These are phyloP conservation scores for Ennomos quercinarius DNA, from an alignment of 2,888 invertebrate species.

Conservation along the genomic window DNA sequence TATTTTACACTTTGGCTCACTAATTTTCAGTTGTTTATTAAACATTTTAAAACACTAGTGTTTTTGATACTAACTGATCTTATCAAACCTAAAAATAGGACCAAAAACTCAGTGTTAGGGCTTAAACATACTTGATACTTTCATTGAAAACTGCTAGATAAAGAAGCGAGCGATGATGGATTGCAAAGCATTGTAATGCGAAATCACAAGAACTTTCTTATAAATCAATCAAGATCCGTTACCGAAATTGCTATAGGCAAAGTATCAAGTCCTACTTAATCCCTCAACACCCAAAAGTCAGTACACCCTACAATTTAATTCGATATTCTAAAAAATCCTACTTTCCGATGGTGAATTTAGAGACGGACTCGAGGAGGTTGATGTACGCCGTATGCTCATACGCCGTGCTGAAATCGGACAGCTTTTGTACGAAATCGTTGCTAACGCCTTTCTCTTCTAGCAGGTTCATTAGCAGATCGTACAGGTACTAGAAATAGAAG, in stretches of 20 bases:
- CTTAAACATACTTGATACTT: no score
- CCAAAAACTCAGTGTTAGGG: no score
- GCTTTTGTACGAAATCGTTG: constrained; percentile 95
- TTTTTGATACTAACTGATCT: no score
- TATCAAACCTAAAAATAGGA: no score
- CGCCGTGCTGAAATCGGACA: constrained; percentile 94
- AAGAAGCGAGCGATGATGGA: not conserved
- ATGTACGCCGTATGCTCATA: constrained; percentile 98
- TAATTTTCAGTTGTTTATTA: constrained; percentile 12
- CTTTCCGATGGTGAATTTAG: constrained; percentile 92
- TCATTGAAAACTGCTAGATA: no score
- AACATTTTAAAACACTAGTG: no score
- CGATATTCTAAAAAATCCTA: constrained; percentile 43
- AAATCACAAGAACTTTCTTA: no score
- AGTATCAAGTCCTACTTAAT: not conserved
- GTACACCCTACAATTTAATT: not conserved
- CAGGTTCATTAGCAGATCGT: constrained; percentile 97
- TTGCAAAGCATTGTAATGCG: not conserved
- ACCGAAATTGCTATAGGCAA: no score
- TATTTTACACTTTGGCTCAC: constrained; percentile 29
- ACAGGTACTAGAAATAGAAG: constrained; percentile 90
- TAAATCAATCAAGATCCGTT: no score
- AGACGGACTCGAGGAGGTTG: constrained; percentile 93
- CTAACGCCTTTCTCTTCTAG: constrained; percentile 98
- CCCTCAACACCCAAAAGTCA: not conserved